Conservation (phyloP, 1,140 invertebrate genomes). For the Zaprionus ghesquierei region DNA sequence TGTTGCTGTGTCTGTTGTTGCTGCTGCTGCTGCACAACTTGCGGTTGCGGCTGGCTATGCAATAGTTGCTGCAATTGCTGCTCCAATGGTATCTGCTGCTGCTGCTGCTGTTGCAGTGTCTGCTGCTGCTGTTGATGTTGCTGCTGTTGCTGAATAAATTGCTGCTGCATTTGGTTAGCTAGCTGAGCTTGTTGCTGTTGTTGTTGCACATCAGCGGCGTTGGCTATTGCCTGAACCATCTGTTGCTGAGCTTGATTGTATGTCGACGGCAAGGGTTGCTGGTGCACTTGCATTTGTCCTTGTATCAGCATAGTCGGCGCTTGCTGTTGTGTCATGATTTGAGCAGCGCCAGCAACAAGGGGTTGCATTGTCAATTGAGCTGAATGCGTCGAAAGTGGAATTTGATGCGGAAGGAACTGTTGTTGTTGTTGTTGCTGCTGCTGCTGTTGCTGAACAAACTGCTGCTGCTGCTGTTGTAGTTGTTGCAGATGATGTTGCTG, state of each 20-base stretch:
- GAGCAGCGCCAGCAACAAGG: slow-evolving; percentile 82
- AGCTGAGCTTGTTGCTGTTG: slow-evolving; percentile 28
- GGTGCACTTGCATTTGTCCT: slow-evolving; percentile 61
- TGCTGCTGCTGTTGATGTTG: slow-evolving; percentile 82
- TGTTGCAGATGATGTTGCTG: slow-evolving; percentile 47
- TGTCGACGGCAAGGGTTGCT: slow-evolving; percentile 20
- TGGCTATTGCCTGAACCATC: slow-evolving; percentile 82
- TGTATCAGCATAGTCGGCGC: slow-evolving; percentile 70
- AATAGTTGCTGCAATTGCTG: slow-evolving; percentile 83
- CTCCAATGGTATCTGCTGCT: slow-evolving; percentile 71
- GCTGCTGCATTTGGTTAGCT: slow-evolving; percentile 47
- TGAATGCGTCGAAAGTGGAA: too few species aligned
- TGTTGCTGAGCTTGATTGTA: slow-evolving; percentile 67
- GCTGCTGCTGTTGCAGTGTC: slow-evolving; percentile 23
- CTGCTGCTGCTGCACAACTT: slow-evolving; percentile 49
- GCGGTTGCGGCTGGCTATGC: slow-evolving; percentile 83
- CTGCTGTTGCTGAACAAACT: slow-evolving; percentile 68
- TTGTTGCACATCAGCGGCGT: slow-evolving; percentile 50
- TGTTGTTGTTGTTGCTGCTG: slow-evolving; percentile 58
- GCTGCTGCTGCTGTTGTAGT: slow-evolving; percentile 52
- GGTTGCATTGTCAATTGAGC: slow-evolving; percentile 70
- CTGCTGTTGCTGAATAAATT: slow-evolving; percentile 76
- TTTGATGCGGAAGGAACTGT: slow-evolving; percentile 49
- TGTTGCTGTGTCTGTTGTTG: slow-evolving; percentile 42
- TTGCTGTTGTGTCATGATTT: slow-evolving; percentile 84